Conservation (phyloP, 2,113 vertebrate genomes). For the Phalacrocorax brasilianus region DNA sequence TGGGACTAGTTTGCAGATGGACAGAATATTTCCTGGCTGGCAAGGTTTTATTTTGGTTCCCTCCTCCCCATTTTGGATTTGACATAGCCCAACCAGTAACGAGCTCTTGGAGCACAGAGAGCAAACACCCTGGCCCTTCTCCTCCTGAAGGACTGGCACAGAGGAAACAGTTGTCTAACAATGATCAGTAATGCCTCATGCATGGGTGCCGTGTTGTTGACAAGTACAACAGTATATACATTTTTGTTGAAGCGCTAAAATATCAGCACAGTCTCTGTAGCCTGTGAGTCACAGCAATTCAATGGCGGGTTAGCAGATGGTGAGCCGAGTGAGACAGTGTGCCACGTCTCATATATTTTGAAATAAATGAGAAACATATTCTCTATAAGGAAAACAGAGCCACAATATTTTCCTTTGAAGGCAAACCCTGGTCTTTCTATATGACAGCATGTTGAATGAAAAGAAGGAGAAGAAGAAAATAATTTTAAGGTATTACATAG, state of each 20-base stretch:
- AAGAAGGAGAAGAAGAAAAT: background rate
- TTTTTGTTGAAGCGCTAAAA: background rate
- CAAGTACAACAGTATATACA: background rate
- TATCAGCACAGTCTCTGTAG: background rate
- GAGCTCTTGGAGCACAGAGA: background rate
- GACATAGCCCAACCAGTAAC: accelerated
- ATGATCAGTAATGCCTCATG: background rate
- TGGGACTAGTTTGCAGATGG: background rate
- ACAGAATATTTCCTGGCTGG: background rate
- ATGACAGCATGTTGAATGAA: background rate
- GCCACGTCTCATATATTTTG: background rate
- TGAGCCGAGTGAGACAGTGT: background rate
- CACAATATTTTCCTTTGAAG: background rate
- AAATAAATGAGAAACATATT: constrained; percentile 4
- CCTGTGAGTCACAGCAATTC: background rate
- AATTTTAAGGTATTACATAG: background rate
- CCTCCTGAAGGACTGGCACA: background rate
- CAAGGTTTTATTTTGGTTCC: background rate
- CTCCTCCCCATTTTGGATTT: background rate
- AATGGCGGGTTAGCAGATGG: background rate
- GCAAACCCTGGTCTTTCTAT: background rate
- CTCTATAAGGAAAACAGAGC: background rate
- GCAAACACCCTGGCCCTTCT: background rate
- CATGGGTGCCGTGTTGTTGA: too few species aligned
- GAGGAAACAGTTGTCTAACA: background rate